phyloP scores from a whole-genome alignment of 2,113 vertebrate genomes.

The Calypte anna region DNA sequence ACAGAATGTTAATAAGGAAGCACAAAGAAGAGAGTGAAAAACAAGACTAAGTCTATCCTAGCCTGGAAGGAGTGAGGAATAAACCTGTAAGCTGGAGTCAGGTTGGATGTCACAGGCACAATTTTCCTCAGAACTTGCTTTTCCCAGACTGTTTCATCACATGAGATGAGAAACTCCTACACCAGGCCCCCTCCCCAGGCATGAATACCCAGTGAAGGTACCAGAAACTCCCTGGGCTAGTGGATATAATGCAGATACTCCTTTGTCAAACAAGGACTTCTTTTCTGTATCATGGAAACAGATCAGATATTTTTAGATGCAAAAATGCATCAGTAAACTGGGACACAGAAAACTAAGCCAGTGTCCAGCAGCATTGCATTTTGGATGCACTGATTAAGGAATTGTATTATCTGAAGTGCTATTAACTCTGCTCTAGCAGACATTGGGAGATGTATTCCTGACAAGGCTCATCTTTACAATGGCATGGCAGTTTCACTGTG shows the following conservation, averaged over 20 bases:
- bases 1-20: neutral
- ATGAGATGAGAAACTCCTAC: neutral
- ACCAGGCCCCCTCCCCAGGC: neutral
- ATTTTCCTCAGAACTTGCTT: neutral
- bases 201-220: neutral
- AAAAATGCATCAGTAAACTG: slow-evolving; percentile 29
- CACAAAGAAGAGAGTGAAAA: neutral
- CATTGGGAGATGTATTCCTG: neutral
- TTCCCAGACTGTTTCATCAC: neutral
- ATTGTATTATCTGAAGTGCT: neutral
- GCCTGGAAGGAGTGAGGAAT: neutral
- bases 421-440: neutral
- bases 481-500: neutral
- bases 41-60: neutral
- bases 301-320: slow-evolving; percentile 1
- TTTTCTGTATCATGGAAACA: slow-evolving; percentile 19
- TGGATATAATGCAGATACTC: neutral
- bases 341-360: neutral
- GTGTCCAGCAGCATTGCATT: neutral
- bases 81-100: neutral
- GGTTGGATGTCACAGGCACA: neutral
- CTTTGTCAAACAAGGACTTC: neutral
- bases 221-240: neutral
- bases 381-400: neutral
- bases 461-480: neutral